Conservation (phyloP, 2,113 vertebrate species). For the Brevimyrus niger region DNA sequence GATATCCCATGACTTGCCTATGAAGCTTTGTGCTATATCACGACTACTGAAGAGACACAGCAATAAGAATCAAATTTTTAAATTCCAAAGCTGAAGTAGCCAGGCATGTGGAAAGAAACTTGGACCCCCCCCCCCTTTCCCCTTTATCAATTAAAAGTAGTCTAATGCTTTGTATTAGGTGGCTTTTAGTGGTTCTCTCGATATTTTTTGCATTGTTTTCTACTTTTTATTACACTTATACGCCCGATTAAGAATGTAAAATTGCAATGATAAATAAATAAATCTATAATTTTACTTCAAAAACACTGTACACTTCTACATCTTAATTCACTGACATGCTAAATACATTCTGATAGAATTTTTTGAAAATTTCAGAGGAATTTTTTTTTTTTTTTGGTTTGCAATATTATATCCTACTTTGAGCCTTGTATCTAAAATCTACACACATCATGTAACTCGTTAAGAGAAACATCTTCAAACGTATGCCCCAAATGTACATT, state of each 20-base stretch:
- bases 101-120: background rate
- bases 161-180: background rate
- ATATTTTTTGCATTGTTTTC: background rate
- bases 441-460: background rate
- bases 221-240: background rate
- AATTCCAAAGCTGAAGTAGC: background rate
- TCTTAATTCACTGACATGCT: background rate
- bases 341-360: background rate
- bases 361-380: background rate
- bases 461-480: background rate
- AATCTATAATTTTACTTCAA: background rate
- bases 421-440: background rate
- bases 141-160: background rate
- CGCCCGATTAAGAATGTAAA: background rate
- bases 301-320: background rate
- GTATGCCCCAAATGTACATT: background rate
- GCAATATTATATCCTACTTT: background rate
- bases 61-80: background rate
- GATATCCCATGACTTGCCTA: background rate
- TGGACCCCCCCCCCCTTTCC: background rate
- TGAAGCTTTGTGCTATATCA: background rate
- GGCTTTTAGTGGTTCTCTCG: background rate
- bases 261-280: background rate
- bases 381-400: background rate
- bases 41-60: background rate